A percentile compares a stretch with the other conserved stretches of the same genome.
phyloP scores from a whole-genome alignment of 2,888 invertebrate species.

The Nomada fucata region DNA sequence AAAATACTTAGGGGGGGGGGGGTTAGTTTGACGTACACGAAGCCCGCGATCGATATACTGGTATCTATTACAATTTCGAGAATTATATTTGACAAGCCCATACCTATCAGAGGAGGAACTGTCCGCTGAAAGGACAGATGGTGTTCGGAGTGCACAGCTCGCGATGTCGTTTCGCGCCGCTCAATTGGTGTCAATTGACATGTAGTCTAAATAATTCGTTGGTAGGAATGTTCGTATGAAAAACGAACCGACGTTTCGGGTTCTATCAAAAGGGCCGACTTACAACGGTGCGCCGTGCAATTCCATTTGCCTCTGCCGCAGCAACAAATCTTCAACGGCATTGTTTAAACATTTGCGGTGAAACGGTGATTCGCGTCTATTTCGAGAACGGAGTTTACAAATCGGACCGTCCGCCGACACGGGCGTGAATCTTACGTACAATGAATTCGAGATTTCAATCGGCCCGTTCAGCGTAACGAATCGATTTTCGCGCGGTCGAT shows the following conservation, averaged over 20 bases:
- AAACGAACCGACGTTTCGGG: constrained; percentile 30
- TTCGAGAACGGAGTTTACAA: not conserved
- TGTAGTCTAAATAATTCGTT: constrained; percentile 77
- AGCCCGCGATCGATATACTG: not conserved
- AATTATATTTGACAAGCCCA: not conserved
- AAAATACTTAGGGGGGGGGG: too few species aligned
- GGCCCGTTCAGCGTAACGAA: constrained; percentile 48
- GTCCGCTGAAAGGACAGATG: constrained; percentile 52
- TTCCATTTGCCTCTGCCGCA: not conserved
- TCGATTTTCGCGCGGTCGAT: constrained; percentile 52
- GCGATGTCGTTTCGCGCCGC: constrained; percentile 53
- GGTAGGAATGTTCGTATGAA: constrained; percentile 43
- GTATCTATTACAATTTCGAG: not conserved
- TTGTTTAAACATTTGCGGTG: not conserved
- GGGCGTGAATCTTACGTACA: constrained; percentile 25
- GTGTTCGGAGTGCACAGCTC: constrained; percentile 11
- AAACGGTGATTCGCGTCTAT: too few species aligned
- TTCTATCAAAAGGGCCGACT: constrained; percentile 8
- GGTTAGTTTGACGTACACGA: too few species aligned
- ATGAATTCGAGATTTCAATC: constrained; percentile 51
- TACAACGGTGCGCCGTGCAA: not conserved
- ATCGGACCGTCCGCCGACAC: too few species aligned
- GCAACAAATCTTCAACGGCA: not conserved
- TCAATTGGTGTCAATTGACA: constrained; percentile 81
- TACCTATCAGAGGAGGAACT: constrained; percentile 31